Percentiles rank a stretch among this genome's conserved stretches.
These are phyloP conservation scores for Tringa solitaria DNA, from an alignment of 2,113 vertebrate species.

Conservation along the genomic window DNA sequence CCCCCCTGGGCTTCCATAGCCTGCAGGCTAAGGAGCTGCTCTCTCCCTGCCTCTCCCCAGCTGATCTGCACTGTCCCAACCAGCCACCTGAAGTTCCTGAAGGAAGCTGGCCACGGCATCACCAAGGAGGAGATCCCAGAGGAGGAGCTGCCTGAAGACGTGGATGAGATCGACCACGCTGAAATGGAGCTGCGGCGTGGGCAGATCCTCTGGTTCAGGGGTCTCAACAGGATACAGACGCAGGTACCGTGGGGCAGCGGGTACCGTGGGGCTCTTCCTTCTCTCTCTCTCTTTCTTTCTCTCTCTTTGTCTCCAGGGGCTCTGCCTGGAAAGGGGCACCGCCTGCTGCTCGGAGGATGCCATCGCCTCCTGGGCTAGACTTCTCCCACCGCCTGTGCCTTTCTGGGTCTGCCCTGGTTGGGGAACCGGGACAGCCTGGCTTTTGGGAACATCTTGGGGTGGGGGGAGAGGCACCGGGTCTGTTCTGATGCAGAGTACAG, in stretches of 20 bases:
- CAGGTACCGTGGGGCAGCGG: constrained; percentile 80
- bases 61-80: constrained; percentile 89
- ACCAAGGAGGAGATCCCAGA: constrained; percentile 88
- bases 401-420: neutral
- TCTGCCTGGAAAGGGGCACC: neutral
- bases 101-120: constrained; percentile 91
- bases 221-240: constrained; percentile 97
- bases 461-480: neutral
- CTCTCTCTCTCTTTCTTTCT: neutral
- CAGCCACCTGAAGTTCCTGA: constrained; percentile 92
- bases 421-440: neutral
- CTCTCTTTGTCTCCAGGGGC: neutral
- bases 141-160: constrained; percentile 83
- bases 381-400: neutral
- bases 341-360: neutral
- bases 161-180: constrained; percentile 92
- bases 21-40: neutral
- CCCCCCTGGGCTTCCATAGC: neutral
- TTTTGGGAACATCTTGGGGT: neutral
- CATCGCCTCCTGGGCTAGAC: neutral
- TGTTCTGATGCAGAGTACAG: accelerated
- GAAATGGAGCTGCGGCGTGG: constrained; percentile 96
- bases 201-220: constrained; percentile 98
- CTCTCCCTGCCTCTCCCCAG: neutral
- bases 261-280: neutral